Base-by-base conservation (phyloP, 1,140 invertebrate species). In the Achatina immaculata region DNA sequence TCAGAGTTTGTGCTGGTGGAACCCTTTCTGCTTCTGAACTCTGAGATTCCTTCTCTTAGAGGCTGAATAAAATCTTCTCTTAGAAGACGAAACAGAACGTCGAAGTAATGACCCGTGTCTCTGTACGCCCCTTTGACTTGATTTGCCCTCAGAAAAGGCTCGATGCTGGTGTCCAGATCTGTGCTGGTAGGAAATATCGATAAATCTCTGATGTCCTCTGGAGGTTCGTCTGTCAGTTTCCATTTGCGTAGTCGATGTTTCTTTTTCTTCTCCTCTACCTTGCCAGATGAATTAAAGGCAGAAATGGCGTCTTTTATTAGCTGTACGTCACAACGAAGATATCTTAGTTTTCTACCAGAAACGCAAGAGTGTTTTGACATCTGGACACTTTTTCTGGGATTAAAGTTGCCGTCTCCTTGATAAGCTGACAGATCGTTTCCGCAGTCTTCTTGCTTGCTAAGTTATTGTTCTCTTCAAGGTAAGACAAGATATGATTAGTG, bases 21-120 rank as follows among this genome's bases (percentile, higher is more conserved):
- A 14, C 28, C 6, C 7, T 31, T 31, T 9, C 19, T 51, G 4
- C 36, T 62, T 24, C 31, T 71, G 51, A 88, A 88, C 45, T 88
- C 83, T 43, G 38, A 66, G 14, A 93, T 87, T n/a, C 92, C 92
- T 3, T 89, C 79, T 74, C 92, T 80, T 11, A 93, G 78, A 28
- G 92, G 90, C 16, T 83, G 78, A 66, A 92, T 78, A 76, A 92
- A 92, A 84, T 96, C 95, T 91, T 96, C 95, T 19, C 95, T 88
- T 36, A 96, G 88, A 3, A 96, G 90, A n/a, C 95, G 90, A 86
- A 95, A 95, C 83, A 96, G 95, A 0, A 94, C 92, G 85, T 96
- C 95, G 14, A 97, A 88, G 86, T 97, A 97, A 84, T 95, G 93
- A 34, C 95, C 28, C 14, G 45, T 28, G 62, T 80, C 90, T 19